Percentiles rank a stretch among this genome's conserved stretches.
phyloP scores from a whole-genome alignment of 1,140 invertebrate genomes.

The Thaumetopoea pityocampa region DNA sequence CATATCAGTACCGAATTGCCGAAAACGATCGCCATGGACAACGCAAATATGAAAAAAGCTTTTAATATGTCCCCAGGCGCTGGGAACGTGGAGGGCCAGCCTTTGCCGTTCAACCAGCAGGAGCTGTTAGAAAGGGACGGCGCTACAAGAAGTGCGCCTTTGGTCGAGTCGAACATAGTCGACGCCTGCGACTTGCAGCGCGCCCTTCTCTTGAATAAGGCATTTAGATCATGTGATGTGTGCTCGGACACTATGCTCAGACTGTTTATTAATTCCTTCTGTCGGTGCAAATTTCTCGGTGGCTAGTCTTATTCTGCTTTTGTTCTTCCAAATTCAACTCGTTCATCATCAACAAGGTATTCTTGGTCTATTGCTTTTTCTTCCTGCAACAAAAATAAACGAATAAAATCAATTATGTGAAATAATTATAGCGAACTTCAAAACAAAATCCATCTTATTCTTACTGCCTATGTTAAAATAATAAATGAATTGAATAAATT shows the following conservation, averaged over 20 bases:
- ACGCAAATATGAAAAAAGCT: conserved; percentile 83
- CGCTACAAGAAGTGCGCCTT: conserved; percentile 80
- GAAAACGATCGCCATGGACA: conserved; percentile 85
- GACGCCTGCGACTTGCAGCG: conserved; percentile 62
- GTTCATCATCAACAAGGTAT: neutral
- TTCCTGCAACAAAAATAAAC: too few relatives aligned
- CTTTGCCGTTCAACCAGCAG: conserved; percentile 81
- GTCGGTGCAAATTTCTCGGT: neutral
- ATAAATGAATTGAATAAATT: too few relatives aligned
- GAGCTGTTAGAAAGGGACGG: conserved; percentile 87
- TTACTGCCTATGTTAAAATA: too few relatives aligned
- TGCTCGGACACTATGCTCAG: conserved; percentile 28
- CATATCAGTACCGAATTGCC: conserved; percentile 88
- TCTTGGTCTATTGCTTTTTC: too few relatives aligned
- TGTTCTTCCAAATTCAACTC: neutral
- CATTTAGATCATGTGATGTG: conserved; percentile 57
- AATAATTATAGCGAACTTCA: too few relatives aligned
- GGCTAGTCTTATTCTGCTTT: conserved; percentile 1
- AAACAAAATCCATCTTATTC: too few relatives aligned
- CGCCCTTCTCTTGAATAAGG: conserved; percentile 56
- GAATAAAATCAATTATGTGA: too few relatives aligned
- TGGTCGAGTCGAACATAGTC: conserved; percentile 76
- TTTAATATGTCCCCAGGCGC: conserved; percentile 83
- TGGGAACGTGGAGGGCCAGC: conserved; percentile 77
- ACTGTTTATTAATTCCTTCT: conserved; percentile 5